A percentile compares a stretch with the other conserved stretches of the same genome.
These are phyloP conservation scores for Neoarius graeffei DNA, from an alignment of 2,113 vertebrate species.

Conservation along the genomic window DNA sequence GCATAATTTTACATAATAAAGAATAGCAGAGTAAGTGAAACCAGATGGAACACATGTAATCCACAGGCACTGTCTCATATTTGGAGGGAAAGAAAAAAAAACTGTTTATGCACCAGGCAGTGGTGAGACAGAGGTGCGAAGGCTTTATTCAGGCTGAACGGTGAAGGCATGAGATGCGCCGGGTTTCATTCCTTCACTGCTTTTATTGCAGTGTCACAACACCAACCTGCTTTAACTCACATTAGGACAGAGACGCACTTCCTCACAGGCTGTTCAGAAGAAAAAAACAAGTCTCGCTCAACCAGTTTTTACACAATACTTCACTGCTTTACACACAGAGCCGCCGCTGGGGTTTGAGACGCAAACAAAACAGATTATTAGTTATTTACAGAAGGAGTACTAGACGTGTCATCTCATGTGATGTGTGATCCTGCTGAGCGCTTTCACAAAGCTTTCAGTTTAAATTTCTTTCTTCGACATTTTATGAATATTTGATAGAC, in stretches of 20 bases:
- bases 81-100: constrained; percentile 55
- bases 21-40: constrained; percentile 63
- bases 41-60: constrained; percentile 69
- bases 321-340: neutral
- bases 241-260: neutral
- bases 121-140: constrained; percentile 60
- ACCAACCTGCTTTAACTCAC: neutral
- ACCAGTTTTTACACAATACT: neutral
- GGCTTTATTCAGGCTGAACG: constrained; percentile 64
- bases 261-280: neutral
- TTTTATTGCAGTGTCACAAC: neutral
- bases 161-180: constrained; percentile 54
- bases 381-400: neutral
- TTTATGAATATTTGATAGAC: neutral
- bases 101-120: constrained; percentile 66
- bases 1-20: constrained; percentile 72
- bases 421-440: neutral
- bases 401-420: too few relatives aligned
- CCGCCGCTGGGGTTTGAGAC: neutral
- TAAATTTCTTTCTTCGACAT: neutral
- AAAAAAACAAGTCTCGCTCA: neutral
- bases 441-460: neutral
- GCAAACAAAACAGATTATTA: constrained; percentile 12
- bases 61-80: constrained; percentile 64
- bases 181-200: constrained; percentile 57